These are phyloP conservation scores for Australoheros facetus DNA, from an alignment of 2,797 vertebrate genomes.

Conservation along the genomic window DNA sequence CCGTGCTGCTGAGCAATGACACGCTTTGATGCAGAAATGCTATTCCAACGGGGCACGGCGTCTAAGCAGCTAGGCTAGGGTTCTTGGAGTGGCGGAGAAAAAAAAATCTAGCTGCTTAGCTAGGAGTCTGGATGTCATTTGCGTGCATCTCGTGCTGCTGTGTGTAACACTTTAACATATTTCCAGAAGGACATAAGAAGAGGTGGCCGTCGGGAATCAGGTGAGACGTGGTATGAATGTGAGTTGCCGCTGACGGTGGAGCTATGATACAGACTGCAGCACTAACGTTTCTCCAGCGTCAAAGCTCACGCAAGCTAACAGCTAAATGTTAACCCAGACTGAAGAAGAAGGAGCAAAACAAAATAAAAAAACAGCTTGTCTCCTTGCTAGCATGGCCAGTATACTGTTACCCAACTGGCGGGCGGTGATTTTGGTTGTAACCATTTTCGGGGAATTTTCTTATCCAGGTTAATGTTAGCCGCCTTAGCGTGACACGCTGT, in stretches of 20 bases:
- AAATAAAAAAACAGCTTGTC: constrained; percentile 14
- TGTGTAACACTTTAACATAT: constrained; percentile 20
- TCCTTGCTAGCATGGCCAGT: constrained; percentile 56
- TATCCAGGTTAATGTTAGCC: constrained; percentile 19
- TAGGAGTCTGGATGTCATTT: constrained; percentile 26
- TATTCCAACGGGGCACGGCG: constrained; percentile 69
- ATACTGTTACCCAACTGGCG: constrained; percentile 18
- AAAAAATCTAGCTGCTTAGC: constrained; percentile 8
- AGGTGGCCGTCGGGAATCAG: constrained; percentile 56
- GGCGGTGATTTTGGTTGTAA: neutral
- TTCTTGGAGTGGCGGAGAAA: constrained; percentile 18
- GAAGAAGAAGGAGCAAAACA: neutral
- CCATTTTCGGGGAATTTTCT: neutral
- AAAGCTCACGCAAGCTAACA: constrained; percentile 44
- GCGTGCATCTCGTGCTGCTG: neutral
- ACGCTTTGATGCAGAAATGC: constrained; percentile 74
- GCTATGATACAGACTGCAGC: constrained; percentile 36
- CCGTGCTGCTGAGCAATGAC: constrained; percentile 63
- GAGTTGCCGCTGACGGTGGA: constrained; percentile 30
- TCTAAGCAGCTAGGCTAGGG: constrained; percentile 64
- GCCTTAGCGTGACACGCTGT: constrained; percentile 55
- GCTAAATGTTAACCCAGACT: constrained; percentile 52
- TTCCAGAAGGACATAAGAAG: constrained; percentile 39
- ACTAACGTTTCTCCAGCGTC: constrained; percentile 33
- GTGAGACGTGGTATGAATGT: constrained; percentile 68